Evolutionary conservation across 2,113 vertebrate species (phyloP), one percentile per base, ranked within the genome.

Genomic region (Arenaria interpres): DNA sequence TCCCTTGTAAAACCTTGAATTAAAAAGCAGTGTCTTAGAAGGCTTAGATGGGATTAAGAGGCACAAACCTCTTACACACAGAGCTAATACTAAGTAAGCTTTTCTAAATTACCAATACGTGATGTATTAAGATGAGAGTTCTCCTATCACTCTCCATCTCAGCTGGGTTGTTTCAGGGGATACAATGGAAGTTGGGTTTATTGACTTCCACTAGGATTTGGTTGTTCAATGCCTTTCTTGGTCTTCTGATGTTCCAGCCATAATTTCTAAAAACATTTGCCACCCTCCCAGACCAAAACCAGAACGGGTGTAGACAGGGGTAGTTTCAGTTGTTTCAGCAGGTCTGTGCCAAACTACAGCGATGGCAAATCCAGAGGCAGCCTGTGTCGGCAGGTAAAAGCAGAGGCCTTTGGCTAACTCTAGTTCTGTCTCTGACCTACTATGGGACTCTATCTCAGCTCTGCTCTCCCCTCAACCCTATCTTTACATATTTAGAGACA

Each of bases 21-120:
- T 93, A 85, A 95, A 93, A 95, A 92, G 62, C 46, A 56, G 37
- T 89, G 67, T 89, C 50, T 97, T 93, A 97, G 87, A 77, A 91
- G 69, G 64, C 51, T 96, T 95, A 96, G 74, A 33, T 23, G 32
- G 74, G 77, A 97, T 93, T 92, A 95, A 75, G 73, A 33, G 63
- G 89, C 83, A 79, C 90, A 92, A 95, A 90, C 84, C 89, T 96
- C 92, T 95, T 92, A 91, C 33, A 76, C n/a, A 48, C 66, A 83
- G 71, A 82, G 57, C 80, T 94, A 78, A 94, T 19, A 56, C 76
- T 73, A 69, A 89, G 45, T 64, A 93, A 94, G 93, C 94, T 91
- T 92, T 90, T 82, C 90, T 86, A 50, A 94, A 82, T 93, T 89
- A 54, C 86, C 83, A 53, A 5, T 78, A 56, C 1, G 1, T 78